Base-by-base conservation (phyloP, 2,888 invertebrate genomes). In the Suillia variegata region DNA sequence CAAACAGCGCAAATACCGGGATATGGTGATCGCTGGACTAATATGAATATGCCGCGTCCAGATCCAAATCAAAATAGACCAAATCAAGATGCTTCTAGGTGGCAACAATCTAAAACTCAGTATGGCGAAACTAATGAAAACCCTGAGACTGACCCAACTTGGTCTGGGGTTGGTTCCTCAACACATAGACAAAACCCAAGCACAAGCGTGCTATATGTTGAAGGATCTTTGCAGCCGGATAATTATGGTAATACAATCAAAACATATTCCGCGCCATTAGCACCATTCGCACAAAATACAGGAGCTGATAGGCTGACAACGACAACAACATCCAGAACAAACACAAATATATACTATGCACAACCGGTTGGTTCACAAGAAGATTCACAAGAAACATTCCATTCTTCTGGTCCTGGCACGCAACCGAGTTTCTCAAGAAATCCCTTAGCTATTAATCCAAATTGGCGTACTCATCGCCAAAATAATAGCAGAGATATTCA, bases 11-110 rank as follows among this genome's bases (percentile, higher is more conserved):
- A 18, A 48, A 56, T n/a, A n/a, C n/a, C n/a, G n/a, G 49, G 22
- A 10, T 38, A 51, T 2, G 64, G 67, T 3, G 68, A 75, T 61
- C 79, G 81, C 18, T 80, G 80, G 80, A 64, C 70, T 2, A 69
- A 64, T 18, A 81, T 81, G 80, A 73, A 78, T 24, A 70, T 76
- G 65, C 72, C 74, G 1, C 74, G 81, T 2, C 81, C 80, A 1
- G 62, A 70, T 0, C 70, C 55, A 4, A 49, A 58, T 33, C n/a
- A n/a, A n/a, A n/a, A n/a, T n/a, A n/a, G n/a, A n/a, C n/a, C n/a
- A n/a, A n/a, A n/a, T n/a, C n/a, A n/a, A n/a, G n/a, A n/a, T n/a
- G n/a, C n/a, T n/a, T n/a, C n/a, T n/a, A n/a, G n/a, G n/a, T 8
- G 4, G 38, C 59, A 51, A 3, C 49, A 55, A 10, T 45, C 55